phyloP scores from a whole-genome alignment of 2,888 invertebrate genomes.

The Nesidiocoris tenuis region DNA sequence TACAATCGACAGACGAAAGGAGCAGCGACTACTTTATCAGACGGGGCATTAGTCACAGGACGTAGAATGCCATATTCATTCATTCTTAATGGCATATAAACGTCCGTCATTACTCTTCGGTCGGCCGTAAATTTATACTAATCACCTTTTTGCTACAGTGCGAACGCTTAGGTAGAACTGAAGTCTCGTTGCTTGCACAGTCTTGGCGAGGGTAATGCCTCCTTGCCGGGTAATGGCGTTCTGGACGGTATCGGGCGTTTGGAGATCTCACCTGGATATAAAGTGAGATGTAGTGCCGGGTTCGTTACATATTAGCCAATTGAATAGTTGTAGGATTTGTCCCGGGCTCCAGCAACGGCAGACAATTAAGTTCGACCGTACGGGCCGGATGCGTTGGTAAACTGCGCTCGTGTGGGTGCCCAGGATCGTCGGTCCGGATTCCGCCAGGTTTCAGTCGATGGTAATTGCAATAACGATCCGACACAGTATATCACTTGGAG shows the following conservation, averaged over 20 bases:
- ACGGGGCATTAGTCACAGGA: neutral
- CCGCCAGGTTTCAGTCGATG: neutral
- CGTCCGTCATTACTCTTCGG: neutral
- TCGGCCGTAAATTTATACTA: neutral
- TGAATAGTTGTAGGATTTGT: neutral
- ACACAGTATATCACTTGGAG: slow-evolving; percentile 29
- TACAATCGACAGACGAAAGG: neutral
- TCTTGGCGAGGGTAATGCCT: too few species aligned
- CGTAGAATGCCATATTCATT: neutral
- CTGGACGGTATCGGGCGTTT: neutral
- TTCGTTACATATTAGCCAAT: neutral
- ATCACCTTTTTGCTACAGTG: neutral
- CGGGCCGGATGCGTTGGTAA: neutral
- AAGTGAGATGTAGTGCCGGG: neutral
- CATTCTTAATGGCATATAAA: neutral
- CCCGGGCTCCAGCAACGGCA: neutral
- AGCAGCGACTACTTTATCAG: neutral
- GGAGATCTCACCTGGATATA: neutral
- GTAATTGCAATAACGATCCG: slow-evolving; percentile 29
- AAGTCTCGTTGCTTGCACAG: neutral
- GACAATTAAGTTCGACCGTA: neutral
- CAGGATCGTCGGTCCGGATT: neutral
- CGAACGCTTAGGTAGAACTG: neutral
- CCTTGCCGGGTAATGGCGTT: neutral
- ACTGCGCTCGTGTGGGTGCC: neutral